Conservation (phyloP, 2,113 vertebrate genomes). For the Aphelocoma coerulescens region DNA sequence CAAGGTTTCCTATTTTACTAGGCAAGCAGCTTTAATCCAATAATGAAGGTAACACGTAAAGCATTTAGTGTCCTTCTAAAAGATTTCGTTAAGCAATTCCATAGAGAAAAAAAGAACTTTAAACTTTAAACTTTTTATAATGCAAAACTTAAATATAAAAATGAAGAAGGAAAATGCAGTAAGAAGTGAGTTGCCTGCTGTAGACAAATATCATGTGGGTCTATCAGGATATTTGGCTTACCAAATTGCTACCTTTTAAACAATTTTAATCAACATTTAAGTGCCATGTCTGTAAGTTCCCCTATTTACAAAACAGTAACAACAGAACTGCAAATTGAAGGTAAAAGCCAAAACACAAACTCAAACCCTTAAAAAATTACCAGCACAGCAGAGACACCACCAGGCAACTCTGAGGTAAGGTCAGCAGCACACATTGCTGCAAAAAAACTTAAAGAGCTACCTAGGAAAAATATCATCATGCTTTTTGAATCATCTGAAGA, state of each 20-base stretch:
- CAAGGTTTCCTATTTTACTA: background rate
- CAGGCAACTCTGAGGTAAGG: background rate
- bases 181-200: background rate
- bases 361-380: background rate
- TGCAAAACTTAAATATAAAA: background rate
- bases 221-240: background rate
- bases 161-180: background rate
- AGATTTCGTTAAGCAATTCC: background rate
- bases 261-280: background rate
- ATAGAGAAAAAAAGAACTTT: background rate
- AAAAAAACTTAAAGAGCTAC: background rate
- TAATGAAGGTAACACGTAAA: background rate
- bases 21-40: background rate
- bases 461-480: background rate
- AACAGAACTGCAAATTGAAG: background rate
- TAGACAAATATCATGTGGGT: background rate
- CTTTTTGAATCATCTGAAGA: background rate
- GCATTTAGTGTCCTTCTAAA: background rate
- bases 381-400: background rate
- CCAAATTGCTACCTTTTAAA: background rate
- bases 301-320: background rate
- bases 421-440: background rate
- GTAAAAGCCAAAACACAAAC: background rate
- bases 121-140: background rate
- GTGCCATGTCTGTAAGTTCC: background rate